Evolutionary conservation across 2,113 vertebrate genomes (phyloP), one percentile per base, ranked within the genome.

Genomic region (Brachypodius melanocephalos): DNA sequence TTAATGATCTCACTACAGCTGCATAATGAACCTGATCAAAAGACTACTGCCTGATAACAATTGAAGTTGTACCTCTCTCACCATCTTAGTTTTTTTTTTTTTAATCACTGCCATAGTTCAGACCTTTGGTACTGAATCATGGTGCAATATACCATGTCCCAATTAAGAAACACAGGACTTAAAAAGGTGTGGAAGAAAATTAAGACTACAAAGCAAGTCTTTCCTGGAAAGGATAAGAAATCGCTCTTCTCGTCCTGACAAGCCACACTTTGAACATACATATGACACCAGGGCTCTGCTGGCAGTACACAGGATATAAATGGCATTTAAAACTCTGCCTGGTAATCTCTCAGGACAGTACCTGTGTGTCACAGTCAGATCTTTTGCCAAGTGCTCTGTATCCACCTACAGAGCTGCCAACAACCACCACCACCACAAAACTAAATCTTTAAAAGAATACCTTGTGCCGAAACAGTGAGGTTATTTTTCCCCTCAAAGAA

Each of bases 141-240:
- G 3, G 45, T 12, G 2, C 51, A 85, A 40, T 1, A 0, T 28
- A 46, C 18, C 4, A 1, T 0, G 1, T n/a, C 89, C 38, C 58
- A 58, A 10, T 22, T 52, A 72, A 57, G 36, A 77, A 81, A 65
- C 11, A n/a, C 0, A 3, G 17, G 20, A 54, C 48, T 36, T 22
- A 19, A 69, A 65, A 57, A 57, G 9, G 10, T 40, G 11, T 3
- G 1, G 8, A 72, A 78, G 13, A 40, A 79, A 67, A 89, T 43
- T 24, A 63, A 28, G 32, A 34, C 7, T 18, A 74, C 7, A 42
- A 55, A 74, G 45, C 14, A 57, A 15, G 2, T 6, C 1, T 32
- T 67, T 66, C 18, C 18, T 55, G 46, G 45, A 68, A 76, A 62
- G 13, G 8, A 55, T 32, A 24, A 61, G 31, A 66, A 91, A 67